These are phyloP conservation scores for Melanotaenia parkinsoni DNA, from an alignment of 2,797 vertebrate genomes.

Conservation along the genomic window DNA sequence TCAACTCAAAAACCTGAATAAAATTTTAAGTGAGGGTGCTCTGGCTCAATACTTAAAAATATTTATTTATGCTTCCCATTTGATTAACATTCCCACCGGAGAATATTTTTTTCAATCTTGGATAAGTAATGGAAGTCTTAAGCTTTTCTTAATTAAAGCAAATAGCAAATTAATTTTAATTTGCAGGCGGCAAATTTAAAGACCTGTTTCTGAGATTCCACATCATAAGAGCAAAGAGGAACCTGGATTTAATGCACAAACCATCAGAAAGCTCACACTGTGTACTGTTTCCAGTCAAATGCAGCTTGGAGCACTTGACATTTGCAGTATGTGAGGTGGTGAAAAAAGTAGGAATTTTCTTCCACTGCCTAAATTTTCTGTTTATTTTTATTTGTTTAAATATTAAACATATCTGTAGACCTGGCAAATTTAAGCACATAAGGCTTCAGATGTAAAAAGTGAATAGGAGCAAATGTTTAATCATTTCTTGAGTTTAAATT, in stretches of 20 bases:
- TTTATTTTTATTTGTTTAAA: not conserved
- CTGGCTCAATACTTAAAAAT: conserved; percentile 30
- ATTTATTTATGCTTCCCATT: conserved; percentile 51
- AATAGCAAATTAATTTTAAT: conserved; percentile 21
- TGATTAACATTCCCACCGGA: conserved; percentile 50
- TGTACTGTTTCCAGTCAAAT: not conserved
- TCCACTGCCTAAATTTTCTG: conserved; percentile 4
- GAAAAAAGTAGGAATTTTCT: conserved; percentile 9
- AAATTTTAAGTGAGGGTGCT: conserved; percentile 49
- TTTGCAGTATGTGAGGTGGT: not conserved
- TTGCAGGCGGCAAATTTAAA: not conserved
- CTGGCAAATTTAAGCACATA: no score
- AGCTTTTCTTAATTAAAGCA: conserved; percentile 35
- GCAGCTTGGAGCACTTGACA: not conserved
- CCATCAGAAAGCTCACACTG: not conserved
- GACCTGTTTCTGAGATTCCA: conserved; percentile 11
- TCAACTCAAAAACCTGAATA: conserved; percentile 43
- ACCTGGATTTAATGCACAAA: not conserved
- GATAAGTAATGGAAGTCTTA: conserved; percentile 31
- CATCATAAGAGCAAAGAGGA: not conserved
- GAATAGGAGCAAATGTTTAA: no score
- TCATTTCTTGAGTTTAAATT: no score
- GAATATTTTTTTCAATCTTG: conserved; percentile 30
- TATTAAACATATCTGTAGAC: not conserved
- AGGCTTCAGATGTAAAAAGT: no score